A percentile compares a stretch with the other conserved stretches of the same genome.
Conservation (phyloP, 2,113 vertebrate species). For the Oreochromis aureus region DNA sequence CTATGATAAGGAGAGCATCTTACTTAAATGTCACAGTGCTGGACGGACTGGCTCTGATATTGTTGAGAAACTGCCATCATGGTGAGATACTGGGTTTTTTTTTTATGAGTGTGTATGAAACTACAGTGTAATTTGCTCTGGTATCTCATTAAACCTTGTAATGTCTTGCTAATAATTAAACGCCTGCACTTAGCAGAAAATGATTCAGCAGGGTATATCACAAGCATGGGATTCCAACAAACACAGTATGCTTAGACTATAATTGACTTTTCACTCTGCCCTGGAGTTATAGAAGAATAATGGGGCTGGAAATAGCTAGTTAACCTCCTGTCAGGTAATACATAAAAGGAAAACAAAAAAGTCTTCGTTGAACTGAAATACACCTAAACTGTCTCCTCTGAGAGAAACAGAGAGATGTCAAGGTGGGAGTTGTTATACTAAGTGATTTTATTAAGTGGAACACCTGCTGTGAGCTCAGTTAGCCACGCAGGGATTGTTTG, state of each 20-base stretch:
- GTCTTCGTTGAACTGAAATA: background rate
- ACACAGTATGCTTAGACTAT: constrained; percentile 50
- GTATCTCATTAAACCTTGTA: constrained; percentile 46
- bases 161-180: constrained; percentile 55
- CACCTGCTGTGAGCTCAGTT: constrained; percentile 56
- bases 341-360: constrained; percentile 55
- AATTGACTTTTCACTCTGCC: constrained; percentile 64
- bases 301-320: constrained; percentile 62
- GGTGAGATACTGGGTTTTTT: background rate
- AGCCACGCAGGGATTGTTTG: constrained; percentile 51
- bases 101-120: background rate
- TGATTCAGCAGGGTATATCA: constrained; percentile 27
- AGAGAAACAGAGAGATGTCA: constrained; percentile 40
- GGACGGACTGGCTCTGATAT: constrained; percentile 28
- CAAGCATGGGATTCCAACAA: constrained; percentile 31
- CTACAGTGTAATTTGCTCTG: constrained; percentile 13
- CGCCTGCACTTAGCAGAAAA: constrained; percentile 40
- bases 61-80: background rate
- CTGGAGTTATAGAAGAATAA: constrained; percentile 58
- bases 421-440: constrained; percentile 44
- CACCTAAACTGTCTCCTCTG: constrained; percentile 9
- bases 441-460: constrained; percentile 64
- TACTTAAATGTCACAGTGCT: constrained; percentile 56
- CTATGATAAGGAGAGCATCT: constrained; percentile 47
- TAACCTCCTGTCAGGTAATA: constrained; percentile 64